phyloP scores from a whole-genome alignment of 2,888 invertebrate species.

The Deroplatys truncata region DNA sequence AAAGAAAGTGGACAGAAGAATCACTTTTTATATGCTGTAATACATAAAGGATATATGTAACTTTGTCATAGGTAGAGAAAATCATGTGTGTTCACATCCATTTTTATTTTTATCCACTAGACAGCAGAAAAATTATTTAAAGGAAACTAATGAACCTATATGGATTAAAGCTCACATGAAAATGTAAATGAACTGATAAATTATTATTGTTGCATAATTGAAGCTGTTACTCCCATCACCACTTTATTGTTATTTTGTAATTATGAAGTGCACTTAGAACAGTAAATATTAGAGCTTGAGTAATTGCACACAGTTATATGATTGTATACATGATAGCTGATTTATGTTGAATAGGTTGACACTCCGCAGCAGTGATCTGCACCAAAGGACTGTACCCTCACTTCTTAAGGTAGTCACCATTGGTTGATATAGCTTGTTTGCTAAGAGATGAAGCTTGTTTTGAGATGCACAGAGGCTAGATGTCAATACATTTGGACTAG shows the following conservation, averaged over 20 bases:
- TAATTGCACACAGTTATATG: not conserved
- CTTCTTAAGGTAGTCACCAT: slow-evolving; percentile 8
- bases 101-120: no score
- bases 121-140: no score
- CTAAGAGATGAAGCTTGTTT: not conserved
- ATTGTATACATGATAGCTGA: not conserved
- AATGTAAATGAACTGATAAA: not conserved
- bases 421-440: not conserved
- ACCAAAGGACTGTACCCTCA: slow-evolving; percentile 3
- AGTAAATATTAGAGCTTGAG: not conserved
- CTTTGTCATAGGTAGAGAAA: no score
- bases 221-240: not conserved
- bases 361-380: slow-evolving; percentile 6
- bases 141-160: no score
- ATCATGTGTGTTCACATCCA: no score
- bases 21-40: no score
- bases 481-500: not conserved
- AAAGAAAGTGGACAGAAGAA: no score
- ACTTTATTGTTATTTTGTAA: not conserved
- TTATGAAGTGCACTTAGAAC: not conserved
- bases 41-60: no score
- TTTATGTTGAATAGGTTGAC: slow-evolving; percentile 15
- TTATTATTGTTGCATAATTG: not conserved
- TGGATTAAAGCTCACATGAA: no score
- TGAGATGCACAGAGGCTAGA: not conserved